Conservation (phyloP, 1,140 invertebrate genomes). For the Bombus haemorrhoidalis region DNA sequence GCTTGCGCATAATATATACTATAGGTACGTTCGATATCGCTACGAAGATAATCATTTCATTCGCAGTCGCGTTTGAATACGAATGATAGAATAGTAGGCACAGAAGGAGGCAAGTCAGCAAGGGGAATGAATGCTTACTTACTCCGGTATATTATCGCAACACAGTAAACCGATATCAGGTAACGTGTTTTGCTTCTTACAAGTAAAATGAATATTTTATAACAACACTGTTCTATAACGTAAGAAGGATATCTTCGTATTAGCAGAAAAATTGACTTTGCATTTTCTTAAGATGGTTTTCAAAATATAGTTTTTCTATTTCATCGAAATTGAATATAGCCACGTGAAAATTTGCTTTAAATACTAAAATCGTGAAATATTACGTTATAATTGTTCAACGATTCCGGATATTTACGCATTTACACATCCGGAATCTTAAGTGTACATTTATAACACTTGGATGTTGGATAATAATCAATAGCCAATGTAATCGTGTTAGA, state of each 20-base stretch:
- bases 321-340: too few relatives aligned
- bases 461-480: too few relatives aligned
- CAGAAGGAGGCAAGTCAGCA: not conserved
- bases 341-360: too few relatives aligned
- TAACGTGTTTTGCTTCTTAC: not conserved
- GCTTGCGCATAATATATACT: not conserved
- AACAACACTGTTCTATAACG: not conserved
- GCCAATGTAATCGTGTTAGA: too few relatives aligned
- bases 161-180: not conserved
- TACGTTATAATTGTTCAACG: too few relatives aligned
- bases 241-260: not conserved
- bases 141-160: not conserved
- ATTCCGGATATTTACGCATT: too few relatives aligned
- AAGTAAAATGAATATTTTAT: not conserved
- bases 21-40: constrained; percentile 4
- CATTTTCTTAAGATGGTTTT: too few relatives aligned
- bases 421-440: too few relatives aligned
- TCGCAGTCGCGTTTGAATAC: not conserved
- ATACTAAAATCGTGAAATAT: too few relatives aligned
- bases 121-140: not conserved
- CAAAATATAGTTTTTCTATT: too few relatives aligned
- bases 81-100: not conserved
- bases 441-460: too few relatives aligned
- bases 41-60: not conserved
- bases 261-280: too few relatives aligned